Conservation (phyloP, 2,113 vertebrate genomes). For the Lepisosteus osseus region DNA sequence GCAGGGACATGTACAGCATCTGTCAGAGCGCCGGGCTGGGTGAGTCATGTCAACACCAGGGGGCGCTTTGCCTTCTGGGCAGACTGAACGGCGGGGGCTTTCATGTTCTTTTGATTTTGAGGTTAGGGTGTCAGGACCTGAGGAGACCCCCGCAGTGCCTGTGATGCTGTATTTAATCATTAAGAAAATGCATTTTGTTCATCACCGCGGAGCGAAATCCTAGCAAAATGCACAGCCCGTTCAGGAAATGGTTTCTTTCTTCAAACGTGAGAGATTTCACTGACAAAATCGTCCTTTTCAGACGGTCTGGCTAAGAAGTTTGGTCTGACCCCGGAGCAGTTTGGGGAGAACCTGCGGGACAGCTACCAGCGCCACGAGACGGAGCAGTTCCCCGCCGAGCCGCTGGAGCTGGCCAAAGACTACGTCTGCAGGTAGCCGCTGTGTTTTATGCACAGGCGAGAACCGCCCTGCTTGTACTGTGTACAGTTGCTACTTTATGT, state of each 20-base stretch:
- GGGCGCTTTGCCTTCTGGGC: too few relatives aligned
- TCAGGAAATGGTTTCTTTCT: too few relatives aligned
- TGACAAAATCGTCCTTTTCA: slow-evolving; percentile 34
- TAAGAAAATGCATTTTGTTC: too few relatives aligned
- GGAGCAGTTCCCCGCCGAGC: slow-evolving; percentile 96
- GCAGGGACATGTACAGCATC: slow-evolving; percentile 97
- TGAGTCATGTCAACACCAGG: slow-evolving; percentile 45
- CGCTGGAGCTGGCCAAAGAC: slow-evolving; percentile 92
- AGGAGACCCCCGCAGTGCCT: too few relatives aligned
- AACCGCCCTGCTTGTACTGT: background rate
- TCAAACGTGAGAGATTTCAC: too few relatives aligned
- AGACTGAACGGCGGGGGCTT: too few relatives aligned
- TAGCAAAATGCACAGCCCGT: too few relatives aligned
- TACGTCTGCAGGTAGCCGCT: slow-evolving; percentile 86
- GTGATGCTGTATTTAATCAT: too few relatives aligned
- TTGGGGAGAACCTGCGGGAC: slow-evolving; percentile 95
- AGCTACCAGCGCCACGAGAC: slow-evolving; percentile 98
- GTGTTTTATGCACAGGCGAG: background rate
- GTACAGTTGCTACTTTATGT: background rate
- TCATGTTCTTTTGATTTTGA: too few relatives aligned
- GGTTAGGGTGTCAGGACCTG: too few relatives aligned
- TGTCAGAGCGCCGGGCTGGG: slow-evolving; percentile 92
- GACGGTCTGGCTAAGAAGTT: slow-evolving; percentile 97
- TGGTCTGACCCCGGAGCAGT: slow-evolving; percentile 94
- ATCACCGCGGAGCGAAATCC: too few relatives aligned